Base-by-base conservation (phyloP, 1,140 invertebrate species). In the Drosophila subpulchrella region DNA sequence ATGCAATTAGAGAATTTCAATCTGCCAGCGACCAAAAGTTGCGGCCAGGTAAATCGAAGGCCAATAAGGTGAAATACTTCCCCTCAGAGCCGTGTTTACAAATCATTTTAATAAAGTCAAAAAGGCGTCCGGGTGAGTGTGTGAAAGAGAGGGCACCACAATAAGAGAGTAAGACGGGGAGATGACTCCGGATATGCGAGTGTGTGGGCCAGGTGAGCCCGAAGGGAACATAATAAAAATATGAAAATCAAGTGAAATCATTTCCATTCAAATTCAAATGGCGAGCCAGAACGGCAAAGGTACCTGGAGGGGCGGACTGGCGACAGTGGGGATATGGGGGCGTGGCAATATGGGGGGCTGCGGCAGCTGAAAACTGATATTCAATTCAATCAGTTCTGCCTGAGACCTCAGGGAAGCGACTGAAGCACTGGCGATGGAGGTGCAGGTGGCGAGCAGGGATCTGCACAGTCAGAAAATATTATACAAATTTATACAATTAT, bases 191-290 rank as follows among this genome's bases (percentile, higher is more conserved):
- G 13, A 27, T 48, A 12, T 11, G 20, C 11, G 20, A 27, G 36
- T 27, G 13, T 41, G 36, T 57, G 39, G 32, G 55, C 15, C 50
- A 53, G 27, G 67, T 48, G 53, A 71, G 68, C 65, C 70, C 70
- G 55, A 60, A 44, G 70, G 71, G 55, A 65, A 73, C 75, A 72
- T 76, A 79, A 86, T 75, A 85, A 75, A 81, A 81, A 86, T 88
- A 86, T 86, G 82, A 86, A 86, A 86, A 86, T 85, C 82, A 85
- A 85, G 83, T 86, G 81, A 86, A 86, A 86, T 86, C 75, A 86
- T 86, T 82, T 86, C 82, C 83, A 86, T 86, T 86, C 75, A 86
- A 86, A 86, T 86, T 88, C 82, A 88, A 88, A 88, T 88, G 79
- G 71, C 82, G 88, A 67, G 56, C 65, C 67, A 57, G 65, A 71